A percentile compares a stretch with the other conserved stretches of the same genome.
Conservation (phyloP, 2,888 invertebrate species). For the Gymnoscelis rufifasciata region DNA sequence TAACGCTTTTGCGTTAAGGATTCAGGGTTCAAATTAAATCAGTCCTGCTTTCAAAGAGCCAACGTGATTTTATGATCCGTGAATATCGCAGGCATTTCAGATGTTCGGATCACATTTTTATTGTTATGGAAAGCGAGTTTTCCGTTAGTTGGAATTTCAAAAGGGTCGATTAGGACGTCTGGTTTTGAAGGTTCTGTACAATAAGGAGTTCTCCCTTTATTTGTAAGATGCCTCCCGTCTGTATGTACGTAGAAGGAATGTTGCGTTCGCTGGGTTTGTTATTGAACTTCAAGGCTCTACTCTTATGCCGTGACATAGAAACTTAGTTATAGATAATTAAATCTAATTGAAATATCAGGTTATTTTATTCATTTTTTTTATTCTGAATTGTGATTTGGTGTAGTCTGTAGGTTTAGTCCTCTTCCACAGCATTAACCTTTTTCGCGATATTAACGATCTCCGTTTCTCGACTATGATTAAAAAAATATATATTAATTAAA, state of each 20-base stretch:
- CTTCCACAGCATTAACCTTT: too few species aligned
- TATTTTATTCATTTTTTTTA: too few species aligned
- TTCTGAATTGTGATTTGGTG: too few species aligned
- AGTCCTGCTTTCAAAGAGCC: slow-evolving; percentile 58
- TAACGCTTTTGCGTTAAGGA: slow-evolving; percentile 37
- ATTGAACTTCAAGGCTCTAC: too few species aligned
- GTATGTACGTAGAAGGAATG: slow-evolving; percentile 7
- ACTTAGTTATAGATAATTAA: too few species aligned
- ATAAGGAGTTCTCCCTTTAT: slow-evolving; percentile 61
- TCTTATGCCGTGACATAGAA: too few species aligned
- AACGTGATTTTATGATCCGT: slow-evolving; percentile 77
- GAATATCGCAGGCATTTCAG: slow-evolving; percentile 78
- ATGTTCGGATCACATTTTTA: slow-evolving; percentile 78
- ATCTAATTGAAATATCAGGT: too few species aligned
- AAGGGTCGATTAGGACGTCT: slow-evolving; percentile 78
- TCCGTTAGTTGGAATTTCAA: slow-evolving; percentile 78
- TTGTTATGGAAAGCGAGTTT: slow-evolving; percentile 79
- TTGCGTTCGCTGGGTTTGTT: not conserved
- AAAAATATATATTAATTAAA: too few species aligned
- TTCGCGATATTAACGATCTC: too few species aligned
- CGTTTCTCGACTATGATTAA: too few species aligned
- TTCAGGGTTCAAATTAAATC: slow-evolving; percentile 62
- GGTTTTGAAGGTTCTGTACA: slow-evolving; percentile 76
- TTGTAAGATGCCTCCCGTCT: slow-evolving; percentile 62
- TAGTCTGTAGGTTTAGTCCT: too few species aligned